Base-by-base conservation (phyloP, 1,140 invertebrate species). In the Ditylenchus dipsaci region DNA sequence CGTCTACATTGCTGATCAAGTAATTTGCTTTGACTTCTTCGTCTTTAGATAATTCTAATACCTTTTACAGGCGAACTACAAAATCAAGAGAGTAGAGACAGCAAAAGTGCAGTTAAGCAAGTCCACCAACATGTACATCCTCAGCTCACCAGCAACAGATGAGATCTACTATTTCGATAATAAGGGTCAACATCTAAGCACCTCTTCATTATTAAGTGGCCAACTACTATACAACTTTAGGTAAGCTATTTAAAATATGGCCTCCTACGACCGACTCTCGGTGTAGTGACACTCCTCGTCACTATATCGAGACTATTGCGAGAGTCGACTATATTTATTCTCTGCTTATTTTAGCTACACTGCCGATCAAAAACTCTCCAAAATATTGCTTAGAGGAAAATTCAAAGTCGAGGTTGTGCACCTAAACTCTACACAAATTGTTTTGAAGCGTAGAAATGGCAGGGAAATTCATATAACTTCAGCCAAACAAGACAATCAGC, bases 1-100 rank as follows among this genome's bases (percentile, higher is more conserved):
- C 38, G 38, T 66, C 33, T 33, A 26, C 21, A n/a, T 66, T n/a
- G 60, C 64, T 26, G 64, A 66, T 38, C 43, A 57, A 49, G 64
- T 66, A 53, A 53, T 21, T 53, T 21, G 33, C 11, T 38, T 38
- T 38, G 3, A 17, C n/a, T 21, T 53, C 8, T 1, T 53, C 3
- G n/a, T 17, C 49, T 21, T 8, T 3, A 21, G 15, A 53, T 7
- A 53, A 7, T 7, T 53, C 8, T 53, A 21, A 7, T 8, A 7
- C 15, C 15, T 53, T 19, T 53, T 53, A 53, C 15, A 53, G 49
- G 49, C 49, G 15, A 53, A 53, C 23, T 17, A 53, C 23, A 53
- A 53, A 26, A 53, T 53, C 15, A 53, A 53, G 23, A 19, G 49
- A 8, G n/a, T 53, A 21, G 3, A 26, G 15, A 19, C n/a, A 19